A percentile compares a stretch with the other conserved stretches of the same genome.
These are phyloP conservation scores for Poeciliopsis turrubarensis DNA, from an alignment of 2,113 vertebrate genomes.

Conservation along the genomic window DNA sequence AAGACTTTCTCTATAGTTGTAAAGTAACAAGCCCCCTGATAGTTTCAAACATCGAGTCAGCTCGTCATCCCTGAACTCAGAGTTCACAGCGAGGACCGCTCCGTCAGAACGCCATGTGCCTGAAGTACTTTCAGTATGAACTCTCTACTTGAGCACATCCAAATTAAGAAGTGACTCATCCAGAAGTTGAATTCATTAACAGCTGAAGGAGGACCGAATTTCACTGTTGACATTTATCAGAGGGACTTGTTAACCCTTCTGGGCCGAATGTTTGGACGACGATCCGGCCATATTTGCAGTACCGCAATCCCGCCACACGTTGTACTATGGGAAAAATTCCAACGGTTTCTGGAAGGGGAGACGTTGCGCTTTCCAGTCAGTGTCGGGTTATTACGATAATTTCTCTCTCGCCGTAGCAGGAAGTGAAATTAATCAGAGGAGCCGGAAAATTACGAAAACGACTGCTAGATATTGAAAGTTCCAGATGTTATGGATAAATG, in stretches of 20 bases:
- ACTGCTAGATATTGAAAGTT: too few relatives aligned
- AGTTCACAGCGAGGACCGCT: constrained; percentile 12
- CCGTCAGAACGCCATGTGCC: constrained; percentile 7
- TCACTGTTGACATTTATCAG: neutral
- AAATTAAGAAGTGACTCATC: constrained; percentile 42
- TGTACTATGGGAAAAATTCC: too few relatives aligned
- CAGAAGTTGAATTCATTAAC: constrained; percentile 29
- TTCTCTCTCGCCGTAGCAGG: too few relatives aligned
- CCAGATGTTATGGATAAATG: too few relatives aligned
- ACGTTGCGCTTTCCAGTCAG: too few relatives aligned
- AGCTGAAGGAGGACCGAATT: neutral
- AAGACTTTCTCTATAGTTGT: neutral
- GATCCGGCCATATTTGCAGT: too few relatives aligned
- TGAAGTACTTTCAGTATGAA: neutral
- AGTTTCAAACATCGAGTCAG: constrained; percentile 10
- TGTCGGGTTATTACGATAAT: too few relatives aligned
- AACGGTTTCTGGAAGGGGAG: too few relatives aligned
- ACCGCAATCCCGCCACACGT: too few relatives aligned
- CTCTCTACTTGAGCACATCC: neutral
- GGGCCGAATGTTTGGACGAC: neutral
- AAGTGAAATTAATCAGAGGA: too few relatives aligned
- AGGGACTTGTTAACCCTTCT: neutral
- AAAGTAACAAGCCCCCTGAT: constrained; percentile 1
- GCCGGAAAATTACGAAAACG: too few relatives aligned
- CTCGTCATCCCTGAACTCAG: constrained; percentile 1